These are phyloP conservation scores for Watsonalla cultraria DNA, from an alignment of 2,888 invertebrate genomes.

Conservation along the genomic window DNA sequence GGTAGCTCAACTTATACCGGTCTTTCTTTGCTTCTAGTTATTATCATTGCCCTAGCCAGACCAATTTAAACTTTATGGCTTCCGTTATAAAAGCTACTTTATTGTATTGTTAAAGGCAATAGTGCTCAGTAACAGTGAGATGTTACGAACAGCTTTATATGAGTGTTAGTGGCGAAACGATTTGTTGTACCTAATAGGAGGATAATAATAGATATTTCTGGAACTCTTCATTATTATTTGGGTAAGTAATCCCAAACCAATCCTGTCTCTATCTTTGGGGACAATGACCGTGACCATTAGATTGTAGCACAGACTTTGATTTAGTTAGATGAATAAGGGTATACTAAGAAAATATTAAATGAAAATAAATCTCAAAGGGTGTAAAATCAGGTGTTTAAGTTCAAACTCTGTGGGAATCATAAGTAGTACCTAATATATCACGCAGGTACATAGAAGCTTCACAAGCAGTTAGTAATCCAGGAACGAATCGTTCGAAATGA, in stretches of 20 bases:
- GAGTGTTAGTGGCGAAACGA: slow-evolving; percentile 55
- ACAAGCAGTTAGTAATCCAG: too few species aligned
- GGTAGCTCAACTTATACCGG: slow-evolving; percentile 45
- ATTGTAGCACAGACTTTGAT: too few species aligned
- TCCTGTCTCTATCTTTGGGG: too few species aligned
- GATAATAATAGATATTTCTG: neutral
- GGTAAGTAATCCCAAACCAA: neutral
- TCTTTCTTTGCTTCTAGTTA: slow-evolving; percentile 66
- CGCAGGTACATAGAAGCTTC: too few species aligned
- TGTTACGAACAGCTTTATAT: slow-evolving; percentile 59
- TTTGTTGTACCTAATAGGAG: slow-evolving; percentile 26
- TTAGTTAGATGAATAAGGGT: too few species aligned
- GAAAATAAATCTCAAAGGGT: too few species aligned
- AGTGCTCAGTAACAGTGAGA: slow-evolving; percentile 56
- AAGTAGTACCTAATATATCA: too few species aligned
- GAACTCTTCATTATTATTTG: neutral
- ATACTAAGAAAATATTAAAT: too few species aligned
- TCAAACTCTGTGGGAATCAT: too few species aligned
- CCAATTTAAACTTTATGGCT: slow-evolving; percentile 50
- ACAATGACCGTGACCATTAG: too few species aligned
- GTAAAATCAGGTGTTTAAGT: too few species aligned
- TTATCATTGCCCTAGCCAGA: slow-evolving; percentile 56
- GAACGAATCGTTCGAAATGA: too few species aligned
- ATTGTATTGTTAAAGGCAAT: slow-evolving; percentile 22
- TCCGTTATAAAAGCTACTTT: slow-evolving; percentile 33